Conservation (phyloP, 2,888 invertebrate genomes). For the Boloria euphrosyne region DNA sequence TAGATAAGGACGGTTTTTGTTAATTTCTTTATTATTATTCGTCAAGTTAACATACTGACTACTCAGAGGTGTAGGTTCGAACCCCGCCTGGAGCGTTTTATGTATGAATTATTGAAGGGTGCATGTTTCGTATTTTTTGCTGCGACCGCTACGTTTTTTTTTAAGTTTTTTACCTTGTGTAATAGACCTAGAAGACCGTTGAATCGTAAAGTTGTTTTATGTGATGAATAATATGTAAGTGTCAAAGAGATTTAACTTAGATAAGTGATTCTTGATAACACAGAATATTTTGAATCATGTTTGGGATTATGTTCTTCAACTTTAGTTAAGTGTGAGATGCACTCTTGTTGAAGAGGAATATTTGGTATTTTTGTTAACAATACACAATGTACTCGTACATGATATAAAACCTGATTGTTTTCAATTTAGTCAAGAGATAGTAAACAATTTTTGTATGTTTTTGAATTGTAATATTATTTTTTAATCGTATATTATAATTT, state of each 20-base stretch:
- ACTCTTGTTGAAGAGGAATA: no score
- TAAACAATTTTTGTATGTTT: no score
- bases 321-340: no score
- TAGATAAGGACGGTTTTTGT: slow-evolving; percentile 29
- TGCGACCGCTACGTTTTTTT: slow-evolving; percentile 10
- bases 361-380: no score
- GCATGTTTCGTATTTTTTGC: slow-evolving; percentile 37
- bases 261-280: no score
- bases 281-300: no score
- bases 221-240: background rate
- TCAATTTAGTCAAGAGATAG: no score
- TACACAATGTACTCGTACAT: no score
- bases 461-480: no score
- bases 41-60: slow-evolving; percentile 43
- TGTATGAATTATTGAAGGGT: slow-evolving; percentile 47
- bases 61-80: slow-evolving; percentile 55
- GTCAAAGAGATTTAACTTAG: background rate
- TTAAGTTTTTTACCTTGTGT: slow-evolving; percentile 16
- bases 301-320: no score
- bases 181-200: slow-evolving; percentile 28
- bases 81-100: slow-evolving; percentile 57
- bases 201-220: slow-evolving; percentile 11
- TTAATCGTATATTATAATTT: no score
- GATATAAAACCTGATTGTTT: no score
- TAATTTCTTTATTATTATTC: slow-evolving; percentile 28